A percentile compares a stretch with the other conserved stretches of the same genome.
Conservation (phyloP, 2,113 vertebrate species). For the Hypanus sabinus region DNA sequence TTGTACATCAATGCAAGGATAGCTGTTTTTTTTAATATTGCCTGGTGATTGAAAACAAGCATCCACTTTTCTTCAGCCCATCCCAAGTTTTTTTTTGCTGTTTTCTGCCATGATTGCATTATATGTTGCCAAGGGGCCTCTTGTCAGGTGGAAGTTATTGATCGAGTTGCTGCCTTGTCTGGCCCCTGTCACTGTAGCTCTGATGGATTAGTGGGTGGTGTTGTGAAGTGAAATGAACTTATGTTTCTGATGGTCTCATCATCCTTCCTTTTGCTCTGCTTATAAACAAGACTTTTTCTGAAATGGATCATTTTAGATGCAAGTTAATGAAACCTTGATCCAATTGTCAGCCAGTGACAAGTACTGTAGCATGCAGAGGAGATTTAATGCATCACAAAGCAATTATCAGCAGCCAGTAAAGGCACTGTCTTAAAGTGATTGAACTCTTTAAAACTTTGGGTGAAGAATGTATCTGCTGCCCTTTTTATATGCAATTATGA, state of each 20-base stretch:
- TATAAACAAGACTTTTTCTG: background rate
- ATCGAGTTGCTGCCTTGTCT: constrained; percentile 15
- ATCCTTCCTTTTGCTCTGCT: background rate
- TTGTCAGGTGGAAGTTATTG: background rate
- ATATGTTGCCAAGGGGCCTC: background rate
- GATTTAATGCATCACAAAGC: too few species aligned
- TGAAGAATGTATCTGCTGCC: too few species aligned
- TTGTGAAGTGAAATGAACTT: background rate
- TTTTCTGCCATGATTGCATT: background rate
- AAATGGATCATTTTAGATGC: background rate
- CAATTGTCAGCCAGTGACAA: background rate
- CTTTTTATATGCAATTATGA: too few species aligned
- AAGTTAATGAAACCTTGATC: background rate
- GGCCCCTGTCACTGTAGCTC: background rate
- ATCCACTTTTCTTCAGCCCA: background rate
- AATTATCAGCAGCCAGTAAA: too few species aligned
- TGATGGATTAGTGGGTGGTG: constrained; percentile 22
- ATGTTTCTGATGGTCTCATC: background rate
- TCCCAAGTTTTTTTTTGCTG: background rate
- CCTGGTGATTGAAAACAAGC: background rate
- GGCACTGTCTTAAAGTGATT: too few species aligned
- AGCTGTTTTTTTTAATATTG: background rate
- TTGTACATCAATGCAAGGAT: background rate
- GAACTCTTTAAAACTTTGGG: too few species aligned
- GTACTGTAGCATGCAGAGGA: background rate